Conservation (phyloP, 2,113 vertebrate genomes). For the Dasypus novemcinctus region DNA sequence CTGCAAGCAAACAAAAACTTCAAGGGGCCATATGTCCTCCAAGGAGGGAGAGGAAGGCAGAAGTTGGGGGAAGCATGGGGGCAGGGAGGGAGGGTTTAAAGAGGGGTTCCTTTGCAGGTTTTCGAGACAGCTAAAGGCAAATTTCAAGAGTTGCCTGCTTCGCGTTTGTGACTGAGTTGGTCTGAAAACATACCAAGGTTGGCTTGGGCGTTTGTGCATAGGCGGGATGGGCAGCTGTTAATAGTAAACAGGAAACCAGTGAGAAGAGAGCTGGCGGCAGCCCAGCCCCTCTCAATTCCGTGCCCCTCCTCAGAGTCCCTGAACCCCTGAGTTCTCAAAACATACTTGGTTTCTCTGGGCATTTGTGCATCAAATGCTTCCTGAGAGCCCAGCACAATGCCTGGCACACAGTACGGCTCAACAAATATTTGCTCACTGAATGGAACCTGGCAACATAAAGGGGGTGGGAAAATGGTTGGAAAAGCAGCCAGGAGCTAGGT, state of each 20-base stretch:
- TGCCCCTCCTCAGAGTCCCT: conserved; percentile 63
- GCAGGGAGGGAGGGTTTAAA: background rate
- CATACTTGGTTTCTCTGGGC: conserved; percentile 43
- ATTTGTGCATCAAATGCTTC: conserved; percentile 22
- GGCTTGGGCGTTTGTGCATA: conserved; percentile 64
- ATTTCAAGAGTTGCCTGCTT: conserved; percentile 36
- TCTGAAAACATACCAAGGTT: conserved; percentile 43
- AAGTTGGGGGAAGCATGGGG: conserved; percentile 36
- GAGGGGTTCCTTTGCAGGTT: background rate
- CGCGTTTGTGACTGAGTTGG: background rate
- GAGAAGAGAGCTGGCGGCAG: conserved; percentile 60
- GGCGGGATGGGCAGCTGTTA: conserved; percentile 74
- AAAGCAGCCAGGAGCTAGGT: background rate
- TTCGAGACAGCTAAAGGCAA: background rate
- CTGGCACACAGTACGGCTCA: conserved; percentile 24
- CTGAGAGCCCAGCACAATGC: background rate
- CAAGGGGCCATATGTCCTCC: conserved; percentile 55
- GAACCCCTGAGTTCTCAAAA: conserved; percentile 51
- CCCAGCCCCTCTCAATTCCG: conserved; percentile 51
- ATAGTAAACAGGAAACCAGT: conserved; percentile 84
- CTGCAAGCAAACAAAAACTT: conserved; percentile 72
- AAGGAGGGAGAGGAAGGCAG: conserved; percentile 14
- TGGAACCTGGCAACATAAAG: background rate
- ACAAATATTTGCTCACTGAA: conserved; percentile 3
- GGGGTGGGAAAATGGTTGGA: background rate